Evolutionary conservation across 2,888 invertebrate species (phyloP).

Genomic region (Rhagium mordax): DNA sequence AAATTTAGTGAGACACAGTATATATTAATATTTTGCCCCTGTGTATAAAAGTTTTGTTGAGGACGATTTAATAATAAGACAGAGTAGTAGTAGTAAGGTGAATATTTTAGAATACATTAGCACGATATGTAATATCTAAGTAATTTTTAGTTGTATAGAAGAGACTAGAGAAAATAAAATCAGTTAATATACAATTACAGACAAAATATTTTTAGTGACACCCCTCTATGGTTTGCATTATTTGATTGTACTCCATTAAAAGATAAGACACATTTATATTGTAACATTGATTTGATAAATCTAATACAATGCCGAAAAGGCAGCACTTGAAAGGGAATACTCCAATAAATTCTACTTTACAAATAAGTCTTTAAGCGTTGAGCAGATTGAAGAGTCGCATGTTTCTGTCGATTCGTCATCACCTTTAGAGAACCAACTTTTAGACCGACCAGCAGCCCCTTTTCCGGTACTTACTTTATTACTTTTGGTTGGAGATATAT

Average conservation of each 20-base stretch:
- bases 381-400: conserved; percentile 87
- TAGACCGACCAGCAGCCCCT: conserved; percentile 56
- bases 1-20: too few relatives aligned
- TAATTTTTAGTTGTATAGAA: not conserved
- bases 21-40: too few relatives aligned
- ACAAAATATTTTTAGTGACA: conserved; percentile 9
- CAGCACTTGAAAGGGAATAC: conserved; percentile 42
- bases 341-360: conserved; percentile 77
- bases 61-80: not conserved
- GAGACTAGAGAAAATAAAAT: not conserved
- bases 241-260: conserved; percentile 61
- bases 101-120: too few relatives aligned
- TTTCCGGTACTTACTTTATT: conserved; percentile 47
- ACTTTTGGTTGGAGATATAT: conserved; percentile 57
- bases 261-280: conserved; percentile 64
- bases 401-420: conserved; percentile 79
- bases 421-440: conserved; percentile 76
- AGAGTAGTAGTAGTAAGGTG: not conserved
- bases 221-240: conserved; percentile 8
- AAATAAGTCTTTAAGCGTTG: conserved; percentile 88
- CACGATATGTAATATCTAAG: not conserved
- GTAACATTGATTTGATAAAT: conserved; percentile 55
- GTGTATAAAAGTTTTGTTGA: not conserved
- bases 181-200: not conserved
- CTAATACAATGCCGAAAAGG: conserved; percentile 33